phyloP scores from a whole-genome alignment of 2,888 invertebrate species.

The Onchidella celtica region DNA sequence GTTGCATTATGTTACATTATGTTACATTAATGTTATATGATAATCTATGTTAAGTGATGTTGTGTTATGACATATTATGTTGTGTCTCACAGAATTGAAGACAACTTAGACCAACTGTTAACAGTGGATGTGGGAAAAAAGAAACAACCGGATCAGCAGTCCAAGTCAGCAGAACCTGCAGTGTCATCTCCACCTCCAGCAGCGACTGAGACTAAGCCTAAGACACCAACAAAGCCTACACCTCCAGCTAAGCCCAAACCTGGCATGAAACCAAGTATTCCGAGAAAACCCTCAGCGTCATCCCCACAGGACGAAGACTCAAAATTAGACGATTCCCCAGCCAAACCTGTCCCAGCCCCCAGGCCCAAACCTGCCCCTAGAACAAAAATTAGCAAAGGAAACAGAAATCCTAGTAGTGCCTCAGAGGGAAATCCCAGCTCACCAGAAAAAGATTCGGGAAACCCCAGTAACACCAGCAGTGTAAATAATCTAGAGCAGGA shows the following conservation, averaged over 20 bases:
- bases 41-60: no score
- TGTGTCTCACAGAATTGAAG: conserved; percentile 66
- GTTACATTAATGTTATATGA: no score
- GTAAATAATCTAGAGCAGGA: conserved; percentile 53
- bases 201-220: background rate
- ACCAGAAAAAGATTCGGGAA: background rate
- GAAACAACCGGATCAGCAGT: background rate
- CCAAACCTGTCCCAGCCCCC: conserved; percentile 52
- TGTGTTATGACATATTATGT: no score
- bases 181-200: background rate
- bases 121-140: conserved; percentile 41
- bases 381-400: background rate
- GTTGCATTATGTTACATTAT: no score
- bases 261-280: conserved; percentile 34
- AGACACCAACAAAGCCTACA: background rate
- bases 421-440: conserved; percentile 19
- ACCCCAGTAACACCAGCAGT: background rate
- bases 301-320: no score
- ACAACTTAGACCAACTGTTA: conserved; percentile 62
- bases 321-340: conserved; percentile 16
- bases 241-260: conserved; percentile 26
- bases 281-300: conserved; percentile 17
- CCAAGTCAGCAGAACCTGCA: background rate
- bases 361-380: conserved; percentile 44
- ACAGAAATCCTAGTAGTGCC: conserved; percentile 3